Evolutionary conservation across 1,140 invertebrate genomes (phyloP).

Genomic region (Dinothrombium tinctorium): DNA sequence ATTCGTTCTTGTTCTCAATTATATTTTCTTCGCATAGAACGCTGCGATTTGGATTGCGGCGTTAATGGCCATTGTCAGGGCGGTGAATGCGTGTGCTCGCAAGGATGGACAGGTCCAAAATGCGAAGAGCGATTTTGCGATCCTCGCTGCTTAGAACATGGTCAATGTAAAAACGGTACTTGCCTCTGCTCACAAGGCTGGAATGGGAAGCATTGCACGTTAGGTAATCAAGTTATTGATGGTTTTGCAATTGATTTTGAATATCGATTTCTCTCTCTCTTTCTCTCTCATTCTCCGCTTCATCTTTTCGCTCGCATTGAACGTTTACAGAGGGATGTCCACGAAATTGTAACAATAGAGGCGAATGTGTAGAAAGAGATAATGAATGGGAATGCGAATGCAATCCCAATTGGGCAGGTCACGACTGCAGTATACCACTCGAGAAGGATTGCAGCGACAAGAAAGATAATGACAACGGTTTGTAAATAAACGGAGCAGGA

Average conservation of each 20-base stretch:
- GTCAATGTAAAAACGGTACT: slow-evolving; percentile 87
- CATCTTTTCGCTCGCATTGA: background rate
- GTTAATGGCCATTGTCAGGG: slow-evolving; percentile 65
- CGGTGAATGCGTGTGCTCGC: slow-evolving; percentile 60
- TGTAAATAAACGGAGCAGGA: no score
- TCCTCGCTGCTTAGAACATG: slow-evolving; percentile 70
- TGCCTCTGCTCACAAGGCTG: slow-evolving; percentile 88
- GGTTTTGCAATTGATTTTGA: no score
- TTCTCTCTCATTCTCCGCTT: background rate
- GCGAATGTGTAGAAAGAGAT: slow-evolving; percentile 4
- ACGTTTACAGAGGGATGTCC: slow-evolving; percentile 63
- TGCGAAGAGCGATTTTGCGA: slow-evolving; percentile 67
- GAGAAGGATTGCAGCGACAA: slow-evolving; percentile 82
- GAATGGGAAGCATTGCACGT: slow-evolving; percentile 31
- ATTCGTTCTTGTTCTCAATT: background rate
- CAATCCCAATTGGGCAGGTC: slow-evolving; percentile 66
- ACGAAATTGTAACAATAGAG: slow-evolving; percentile 38
- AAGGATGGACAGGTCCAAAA: slow-evolving; percentile 67
- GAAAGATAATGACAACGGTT: slow-evolving; percentile 88
- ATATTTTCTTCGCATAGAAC: slow-evolving; percentile 30
- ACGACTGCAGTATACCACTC: slow-evolving; percentile 65
- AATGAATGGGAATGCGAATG: slow-evolving; percentile 58
- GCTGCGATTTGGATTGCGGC: slow-evolving; percentile 73
- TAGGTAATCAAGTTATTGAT: slow-evolving; percentile 18
- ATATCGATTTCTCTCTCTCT: background rate